Evolutionary conservation across 1,140 invertebrate species (phyloP), one percentile per base, ranked within the genome.

Genomic region (Trialeurodes vaporariorum): DNA sequence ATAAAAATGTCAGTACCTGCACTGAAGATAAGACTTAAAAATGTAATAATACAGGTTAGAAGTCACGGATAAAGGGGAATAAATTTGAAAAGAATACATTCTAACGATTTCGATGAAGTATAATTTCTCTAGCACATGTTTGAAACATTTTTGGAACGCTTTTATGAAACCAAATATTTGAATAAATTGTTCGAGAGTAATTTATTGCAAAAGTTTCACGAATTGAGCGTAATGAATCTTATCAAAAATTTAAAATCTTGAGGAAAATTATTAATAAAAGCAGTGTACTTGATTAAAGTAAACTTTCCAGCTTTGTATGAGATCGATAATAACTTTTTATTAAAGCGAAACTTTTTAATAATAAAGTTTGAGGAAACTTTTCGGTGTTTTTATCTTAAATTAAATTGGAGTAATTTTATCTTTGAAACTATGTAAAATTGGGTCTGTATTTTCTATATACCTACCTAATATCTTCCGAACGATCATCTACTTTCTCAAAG

Each of bases 201-300:
- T 49, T 49, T 49, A 49, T 49, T 49, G 17, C 34, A 49, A 49
- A 49, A 49, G 34, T 49, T 49, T 49, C 34, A 5, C 5, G 34
- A 49, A 49, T 49, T 49, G 34, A 49, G 17, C 34, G 34, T 49
- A 49, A 49, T 49, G 34, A 49, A 49, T 49, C 34, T 49, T 49
- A 49, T 49, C 34, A 49, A 49, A 49, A 49, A 49, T 49, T 49
- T 49, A 49, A 49, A 49, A 49, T 49, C 34, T 49, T 49, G 34
- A 49, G 34, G 34, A 17, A 49, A 49, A 49, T 49, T 49, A 49
- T 49, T 49, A 49, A 49, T 49, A 49, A 49, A 49, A 49, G 34
- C 34, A 5, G 34, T 49, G 17, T 49, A 49, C 34, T 49, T 49
- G 34, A 49, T 49, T 49, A 49, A 49, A 49, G 34, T 49, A 49